Percentiles rank a stretch among this genome's conserved stretches.
Evolutionary conservation across 2,888 invertebrate genomes (phyloP).

Genomic region (Aelia acuminata): DNA sequence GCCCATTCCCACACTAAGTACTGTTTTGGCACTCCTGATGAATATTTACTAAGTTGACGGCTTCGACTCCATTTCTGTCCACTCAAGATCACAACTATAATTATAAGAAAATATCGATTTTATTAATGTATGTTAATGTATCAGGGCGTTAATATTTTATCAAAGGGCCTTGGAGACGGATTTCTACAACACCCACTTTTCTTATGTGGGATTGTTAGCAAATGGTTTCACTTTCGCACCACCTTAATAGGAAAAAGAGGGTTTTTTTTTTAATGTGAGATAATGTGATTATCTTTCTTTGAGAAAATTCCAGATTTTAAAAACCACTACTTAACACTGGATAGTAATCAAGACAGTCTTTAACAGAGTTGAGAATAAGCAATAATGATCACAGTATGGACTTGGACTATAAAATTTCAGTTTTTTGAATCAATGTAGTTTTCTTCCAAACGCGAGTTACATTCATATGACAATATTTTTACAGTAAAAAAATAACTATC

Average conservation of each 20-base stretch:
- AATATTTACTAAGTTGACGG: not conserved
- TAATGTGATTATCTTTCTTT: too few relatives aligned
- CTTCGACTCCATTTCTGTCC: not conserved
- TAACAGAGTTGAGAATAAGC: too few relatives aligned
- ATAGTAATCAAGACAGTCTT: too few relatives aligned
- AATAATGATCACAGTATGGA: too few relatives aligned
- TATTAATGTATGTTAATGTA: conserved; percentile 33
- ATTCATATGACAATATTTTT: too few relatives aligned
- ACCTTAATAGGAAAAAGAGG: not conserved
- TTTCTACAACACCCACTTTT: not conserved
- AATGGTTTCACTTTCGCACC: not conserved
- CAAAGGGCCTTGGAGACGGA: not conserved
- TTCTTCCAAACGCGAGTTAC: too few relatives aligned
- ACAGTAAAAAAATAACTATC: too few relatives aligned
- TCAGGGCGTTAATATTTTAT: not conserved
- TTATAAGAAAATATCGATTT: not conserved
- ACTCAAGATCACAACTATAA: not conserved
- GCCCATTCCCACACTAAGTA: conserved; percentile 9
- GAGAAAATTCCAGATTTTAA: too few relatives aligned
- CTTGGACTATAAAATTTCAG: too few relatives aligned
- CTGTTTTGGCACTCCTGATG: conserved; percentile 14
- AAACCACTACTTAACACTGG: too few relatives aligned
- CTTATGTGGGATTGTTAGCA: not conserved
- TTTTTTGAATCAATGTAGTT: too few relatives aligned
- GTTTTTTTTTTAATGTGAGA: not conserved